Conservation (phyloP, 2,888 invertebrate genomes). For the Escarpia spicata region DNA sequence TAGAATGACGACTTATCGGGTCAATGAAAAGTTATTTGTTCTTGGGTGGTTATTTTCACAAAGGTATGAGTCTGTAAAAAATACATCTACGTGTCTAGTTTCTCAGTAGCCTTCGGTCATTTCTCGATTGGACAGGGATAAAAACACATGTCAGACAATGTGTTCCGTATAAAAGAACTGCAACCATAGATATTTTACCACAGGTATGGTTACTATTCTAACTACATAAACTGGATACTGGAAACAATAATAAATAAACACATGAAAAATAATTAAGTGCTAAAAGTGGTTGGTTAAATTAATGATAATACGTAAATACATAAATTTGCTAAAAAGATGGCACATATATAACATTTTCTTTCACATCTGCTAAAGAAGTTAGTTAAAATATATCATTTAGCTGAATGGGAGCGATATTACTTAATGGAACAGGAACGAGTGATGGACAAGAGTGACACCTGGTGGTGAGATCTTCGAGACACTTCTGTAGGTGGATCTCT, state of each 20-base stretch:
- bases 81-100: background rate
- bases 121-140: background rate
- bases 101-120: background rate
- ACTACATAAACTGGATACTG: background rate
- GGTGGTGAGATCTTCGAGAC: slow-evolving; percentile 85
- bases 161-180: background rate
- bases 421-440: background rate
- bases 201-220: background rate
- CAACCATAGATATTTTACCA: background rate
- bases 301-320: no score
- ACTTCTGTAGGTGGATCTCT: slow-evolving; percentile 95
- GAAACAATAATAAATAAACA: background rate
- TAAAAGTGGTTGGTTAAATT: no score
- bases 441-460: slow-evolving; percentile 23
- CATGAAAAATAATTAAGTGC: no score
- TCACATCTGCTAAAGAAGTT: background rate
- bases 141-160: no score
- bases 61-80: no score
- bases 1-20: background rate
- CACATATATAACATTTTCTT: background rate
- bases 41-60: no score
- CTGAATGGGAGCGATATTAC: background rate
- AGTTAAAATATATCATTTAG: background rate
- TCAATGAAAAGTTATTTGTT: no score
- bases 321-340: no score